phyloP scores from a whole-genome alignment of 2,797 vertebrate genomes.

The Acridotheres tristis region DNA sequence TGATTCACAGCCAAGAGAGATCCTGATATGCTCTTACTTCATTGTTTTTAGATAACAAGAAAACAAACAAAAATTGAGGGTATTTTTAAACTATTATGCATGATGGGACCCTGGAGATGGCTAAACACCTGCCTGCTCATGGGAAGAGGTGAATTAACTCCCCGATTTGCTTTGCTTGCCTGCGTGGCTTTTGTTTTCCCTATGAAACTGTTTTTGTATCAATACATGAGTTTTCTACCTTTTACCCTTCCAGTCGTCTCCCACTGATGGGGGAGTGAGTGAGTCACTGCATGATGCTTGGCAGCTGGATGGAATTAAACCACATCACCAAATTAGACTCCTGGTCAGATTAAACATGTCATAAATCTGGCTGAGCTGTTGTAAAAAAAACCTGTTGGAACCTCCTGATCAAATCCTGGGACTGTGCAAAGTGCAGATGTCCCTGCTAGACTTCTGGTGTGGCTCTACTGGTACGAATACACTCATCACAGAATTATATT shows the following conservation, averaged over 20 bases:
- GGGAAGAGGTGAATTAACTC: not conserved
- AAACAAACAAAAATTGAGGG: not conserved
- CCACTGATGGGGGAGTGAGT: too few species aligned
- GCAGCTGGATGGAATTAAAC: not conserved
- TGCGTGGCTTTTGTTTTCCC: not conserved
- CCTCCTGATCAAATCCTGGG: not conserved
- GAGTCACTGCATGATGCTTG: not conserved
- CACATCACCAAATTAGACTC: not conserved
- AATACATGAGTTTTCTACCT: not conserved
- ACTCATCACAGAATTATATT: not conserved
- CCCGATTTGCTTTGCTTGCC: fast-evolving
- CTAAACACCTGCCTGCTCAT: not conserved
- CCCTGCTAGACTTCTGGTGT: not conserved
- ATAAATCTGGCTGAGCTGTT: not conserved
- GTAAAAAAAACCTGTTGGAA: not conserved
- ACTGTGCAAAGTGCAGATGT: not conserved
- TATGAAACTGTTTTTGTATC: not conserved
- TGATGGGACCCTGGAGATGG: not conserved
- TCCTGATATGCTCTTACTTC: not conserved
- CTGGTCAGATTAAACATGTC: not conserved
- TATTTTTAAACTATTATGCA: not conserved
- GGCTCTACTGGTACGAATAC: not conserved
- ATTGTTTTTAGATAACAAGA: not conserved
- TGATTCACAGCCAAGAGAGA: not conserved
- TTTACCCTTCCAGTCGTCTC: not conserved